Evolutionary conservation across 1,140 invertebrate species (phyloP), one percentile per base, ranked within the genome.

Genomic region (Hyphantria cunea): DNA sequence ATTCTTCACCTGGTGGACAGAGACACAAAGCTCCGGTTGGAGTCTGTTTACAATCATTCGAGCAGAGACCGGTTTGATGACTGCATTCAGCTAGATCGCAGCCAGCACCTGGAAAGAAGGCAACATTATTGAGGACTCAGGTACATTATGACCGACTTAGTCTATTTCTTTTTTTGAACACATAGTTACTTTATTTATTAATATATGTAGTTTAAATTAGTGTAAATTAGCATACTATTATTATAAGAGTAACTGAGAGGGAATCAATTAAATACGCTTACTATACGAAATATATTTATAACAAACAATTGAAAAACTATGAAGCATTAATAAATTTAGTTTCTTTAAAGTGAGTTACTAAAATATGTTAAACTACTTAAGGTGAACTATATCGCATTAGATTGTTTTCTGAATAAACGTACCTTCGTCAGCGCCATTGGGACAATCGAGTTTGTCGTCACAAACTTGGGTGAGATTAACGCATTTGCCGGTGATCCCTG

Each of bases 371-470:
- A n/a, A n/a, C n/a, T n/a, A n/a, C n/a, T n/a, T n/a, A n/a, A n/a
- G n/a, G n/a, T n/a, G n/a, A 37, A 39, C 14, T 15, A 51, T 11
- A 39, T 51, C n/a, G 3, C 45, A 39, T 33, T 31, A 9, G 7
- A 17, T n/a, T 10, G 31, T 7, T 32, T 10, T 14, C 14, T 17
- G 17, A 25, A 25, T 25, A 25, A 25, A 25, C 17, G 79, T 87
- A 80, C 98, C 98, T 93, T 99, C 98, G 82, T 99, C 98, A 0
- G 94, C 92, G 0, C 96, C 97, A 75, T 98, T 97, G 0, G 97
- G 97, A 91, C 98, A 99, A 73, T 99, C 96, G 0, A 91, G 77
- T 49, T 95, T 96, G 11, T 93, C 93, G 82, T 99, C 96, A 89
- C 98, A 99, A 0, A 99, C 95, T 13, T 92, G 92, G 0, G 94